Conservation (phyloP, 2,888 invertebrate species). For the Spatulosminthurus flaviceps region DNA sequence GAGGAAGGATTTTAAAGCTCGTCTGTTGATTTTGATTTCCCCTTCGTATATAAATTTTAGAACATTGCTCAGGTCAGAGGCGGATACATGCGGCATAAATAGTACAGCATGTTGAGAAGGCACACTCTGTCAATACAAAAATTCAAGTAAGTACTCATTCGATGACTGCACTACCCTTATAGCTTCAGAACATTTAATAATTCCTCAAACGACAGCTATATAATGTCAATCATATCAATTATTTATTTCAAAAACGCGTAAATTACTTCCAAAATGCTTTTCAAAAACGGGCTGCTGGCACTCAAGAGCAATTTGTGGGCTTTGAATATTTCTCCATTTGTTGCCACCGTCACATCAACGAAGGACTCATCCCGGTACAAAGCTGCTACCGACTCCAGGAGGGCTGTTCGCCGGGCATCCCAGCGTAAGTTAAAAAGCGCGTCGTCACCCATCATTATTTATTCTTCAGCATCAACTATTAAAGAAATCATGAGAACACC, state of each 20-base stretch:
- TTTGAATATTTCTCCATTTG: constrained; percentile 63
- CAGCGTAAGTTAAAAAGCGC: constrained; percentile 61
- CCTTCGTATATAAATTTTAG: constrained; percentile 63
- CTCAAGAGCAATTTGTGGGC: constrained; percentile 61
- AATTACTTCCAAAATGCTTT: constrained; percentile 62
- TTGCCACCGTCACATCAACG: constrained; percentile 61
- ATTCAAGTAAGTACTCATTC: not conserved
- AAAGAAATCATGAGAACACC: not conserved
- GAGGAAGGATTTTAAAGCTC: constrained; percentile 63
- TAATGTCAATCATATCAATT: too few relatives aligned
- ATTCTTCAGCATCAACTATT: not conserved
- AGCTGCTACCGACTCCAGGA: constrained; percentile 61
- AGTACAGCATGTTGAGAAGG: constrained; percentile 63
- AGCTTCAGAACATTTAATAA: too few relatives aligned
- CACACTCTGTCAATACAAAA: constrained; percentile 57
- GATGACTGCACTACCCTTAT: too few relatives aligned
- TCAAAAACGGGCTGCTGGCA: constrained; percentile 62
- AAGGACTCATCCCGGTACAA: constrained; percentile 56
- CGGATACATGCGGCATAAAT: constrained; percentile 62
- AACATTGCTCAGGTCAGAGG: constrained; percentile 62
- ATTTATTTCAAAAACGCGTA: too few relatives aligned
- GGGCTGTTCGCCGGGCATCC: constrained; percentile 62
- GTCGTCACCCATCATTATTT: constrained; percentile 59
- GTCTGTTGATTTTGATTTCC: constrained; percentile 63
- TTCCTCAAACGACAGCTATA: too few relatives aligned